A percentile compares a stretch with the other conserved stretches of the same genome.
These are phyloP conservation scores for Gryon sp. DNA, from an alignment of 1,140 invertebrate genomes.

Conservation along the genomic window DNA sequence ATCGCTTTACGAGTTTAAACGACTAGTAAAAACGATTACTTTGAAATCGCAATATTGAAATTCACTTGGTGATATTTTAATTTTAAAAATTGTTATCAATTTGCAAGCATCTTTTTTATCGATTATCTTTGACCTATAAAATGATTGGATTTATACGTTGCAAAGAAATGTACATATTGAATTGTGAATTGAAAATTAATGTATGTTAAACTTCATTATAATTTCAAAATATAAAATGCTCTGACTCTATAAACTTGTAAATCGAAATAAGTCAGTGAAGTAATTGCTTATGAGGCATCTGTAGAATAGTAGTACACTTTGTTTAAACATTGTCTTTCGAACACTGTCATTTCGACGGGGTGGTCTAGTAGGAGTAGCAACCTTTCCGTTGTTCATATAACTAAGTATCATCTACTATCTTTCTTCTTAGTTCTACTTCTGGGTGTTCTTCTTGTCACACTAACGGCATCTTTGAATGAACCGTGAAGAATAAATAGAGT, in stretches of 20 bases:
- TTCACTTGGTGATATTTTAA: no score
- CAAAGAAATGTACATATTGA: constrained; percentile 5
- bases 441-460: constrained; percentile 72
- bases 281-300: constrained; percentile 51
- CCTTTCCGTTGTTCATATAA: constrained; percentile 71
- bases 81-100: no score
- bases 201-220: constrained; percentile 24
- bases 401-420: constrained; percentile 59
- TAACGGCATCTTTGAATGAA: constrained; percentile 66
- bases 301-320: constrained; percentile 47
- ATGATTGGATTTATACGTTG: no score
- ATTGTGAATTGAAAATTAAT: not conserved
- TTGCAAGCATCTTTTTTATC: no score
- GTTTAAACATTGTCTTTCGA: constrained; percentile 40
- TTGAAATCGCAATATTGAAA: no score
- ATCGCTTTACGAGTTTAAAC: constrained; percentile 14
- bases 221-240: constrained; percentile 6
- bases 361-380: constrained; percentile 32
- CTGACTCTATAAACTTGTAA: constrained; percentile 30
- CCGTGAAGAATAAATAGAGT: constrained; percentile 53
- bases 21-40: constrained; percentile 15
- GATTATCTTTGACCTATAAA: no score
- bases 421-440: constrained; percentile 48
- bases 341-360: constrained; percentile 49
- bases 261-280: constrained; percentile 23